These are phyloP conservation scores for Sitobion miscanthi DNA, from an alignment of 1,140 invertebrate genomes.

Conservation along the genomic window DNA sequence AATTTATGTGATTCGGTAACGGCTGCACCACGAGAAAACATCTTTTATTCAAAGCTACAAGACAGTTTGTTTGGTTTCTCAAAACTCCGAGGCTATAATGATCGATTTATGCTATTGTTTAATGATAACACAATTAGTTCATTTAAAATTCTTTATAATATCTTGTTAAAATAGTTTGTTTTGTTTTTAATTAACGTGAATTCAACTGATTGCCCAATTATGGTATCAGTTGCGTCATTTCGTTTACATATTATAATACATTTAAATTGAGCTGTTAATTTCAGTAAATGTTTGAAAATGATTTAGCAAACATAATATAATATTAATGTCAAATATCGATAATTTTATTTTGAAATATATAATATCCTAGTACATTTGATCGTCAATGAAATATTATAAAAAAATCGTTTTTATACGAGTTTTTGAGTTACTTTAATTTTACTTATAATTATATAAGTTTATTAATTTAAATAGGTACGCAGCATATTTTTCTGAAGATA, in stretches of 20 bases:
- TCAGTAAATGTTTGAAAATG: neutral
- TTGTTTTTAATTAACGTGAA: neutral
- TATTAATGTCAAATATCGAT: neutral
- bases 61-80: neutral
- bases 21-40: slow-evolving; percentile 20
- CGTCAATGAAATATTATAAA: neutral
- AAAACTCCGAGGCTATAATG: neutral
- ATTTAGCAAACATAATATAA: no score
- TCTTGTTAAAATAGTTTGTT: neutral
- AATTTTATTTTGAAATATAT: neutral
- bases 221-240: no score
- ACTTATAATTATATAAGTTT: neutral
- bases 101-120: slow-evolving; percentile 12
- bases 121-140: slow-evolving; percentile 2
- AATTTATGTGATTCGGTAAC: slow-evolving; percentile 32
- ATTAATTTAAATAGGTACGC: neutral
- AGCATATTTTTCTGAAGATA: neutral
- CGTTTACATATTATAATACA: neutral
- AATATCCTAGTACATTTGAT: no score
- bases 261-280: neutral
- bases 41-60: slow-evolving; percentile 41
- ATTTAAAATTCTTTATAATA: neutral
- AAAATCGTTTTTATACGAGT: neutral
- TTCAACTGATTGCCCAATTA: neutral
- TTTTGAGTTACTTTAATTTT: neutral